These are phyloP conservation scores for Aptenodytes forsteri DNA, from an alignment of 2,113 vertebrate genomes.

Conservation along the genomic window DNA sequence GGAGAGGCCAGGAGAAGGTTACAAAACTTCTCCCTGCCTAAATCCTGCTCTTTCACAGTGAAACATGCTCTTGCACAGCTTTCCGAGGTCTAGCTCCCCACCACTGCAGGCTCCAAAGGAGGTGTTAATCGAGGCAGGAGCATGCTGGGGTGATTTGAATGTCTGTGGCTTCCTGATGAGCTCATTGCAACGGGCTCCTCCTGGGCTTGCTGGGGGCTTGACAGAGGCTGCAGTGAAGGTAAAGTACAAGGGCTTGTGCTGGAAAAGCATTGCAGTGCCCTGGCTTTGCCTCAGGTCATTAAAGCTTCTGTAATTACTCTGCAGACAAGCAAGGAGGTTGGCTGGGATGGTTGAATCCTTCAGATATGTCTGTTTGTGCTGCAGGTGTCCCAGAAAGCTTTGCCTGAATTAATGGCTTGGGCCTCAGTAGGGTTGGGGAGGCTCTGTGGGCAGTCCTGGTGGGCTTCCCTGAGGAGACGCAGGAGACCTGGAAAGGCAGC, in stretches of 20 bases:
- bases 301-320: background rate
- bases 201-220: background rate
- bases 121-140: background rate
- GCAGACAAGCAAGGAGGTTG: background rate
- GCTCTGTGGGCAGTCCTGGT: background rate
- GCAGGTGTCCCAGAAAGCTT: background rate
- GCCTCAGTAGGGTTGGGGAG: background rate
- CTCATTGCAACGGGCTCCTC: background rate
- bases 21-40: background rate
- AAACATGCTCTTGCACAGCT: background rate
- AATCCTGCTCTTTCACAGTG: background rate
- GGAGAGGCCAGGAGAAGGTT: background rate
- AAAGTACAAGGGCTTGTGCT: background rate
- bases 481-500: background rate
- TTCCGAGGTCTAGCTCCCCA: background rate
- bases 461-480: background rate
- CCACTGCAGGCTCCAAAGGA: background rate
- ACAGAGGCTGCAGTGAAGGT: background rate
- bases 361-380: background rate
- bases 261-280: background rate
- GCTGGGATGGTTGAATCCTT: background rate
- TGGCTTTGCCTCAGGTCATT: background rate
- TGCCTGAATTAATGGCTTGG: background rate
- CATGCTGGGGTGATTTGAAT: background rate
- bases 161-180: background rate